phyloP scores from a whole-genome alignment of 2,113 vertebrate genomes.

The Dunckerocampus dactyliophorus region DNA sequence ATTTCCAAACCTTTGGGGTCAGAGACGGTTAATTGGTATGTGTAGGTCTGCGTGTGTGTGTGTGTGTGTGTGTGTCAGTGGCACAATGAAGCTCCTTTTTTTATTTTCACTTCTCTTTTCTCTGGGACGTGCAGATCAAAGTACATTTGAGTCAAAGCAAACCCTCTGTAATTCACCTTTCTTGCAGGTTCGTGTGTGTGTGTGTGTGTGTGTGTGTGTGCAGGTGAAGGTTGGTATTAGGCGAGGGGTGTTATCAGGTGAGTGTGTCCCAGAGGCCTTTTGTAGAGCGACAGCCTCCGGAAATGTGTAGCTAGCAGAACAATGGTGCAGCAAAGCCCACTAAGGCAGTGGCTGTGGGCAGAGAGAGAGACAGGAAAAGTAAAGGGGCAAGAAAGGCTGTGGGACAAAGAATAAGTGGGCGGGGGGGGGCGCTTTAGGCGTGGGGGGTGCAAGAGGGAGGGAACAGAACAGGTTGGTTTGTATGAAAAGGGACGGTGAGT shows the following conservation, averaged over 20 bases:
- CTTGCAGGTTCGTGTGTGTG: constrained; percentile 25
- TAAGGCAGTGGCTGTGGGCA: constrained; percentile 28
- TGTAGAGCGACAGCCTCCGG: constrained; percentile 48
- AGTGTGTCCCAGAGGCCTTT: constrained; percentile 36
- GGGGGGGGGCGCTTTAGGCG: constrained; percentile 21
- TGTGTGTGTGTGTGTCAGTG: constrained; percentile 20
- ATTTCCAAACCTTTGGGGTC: constrained; percentile 31
- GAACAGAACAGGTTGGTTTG: constrained; percentile 49
- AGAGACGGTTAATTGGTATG: constrained; percentile 44
- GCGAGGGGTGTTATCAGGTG: constrained; percentile 27
- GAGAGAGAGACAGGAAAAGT: constrained; percentile 10
- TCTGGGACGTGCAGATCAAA: not conserved
- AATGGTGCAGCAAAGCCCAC: constrained; percentile 57
- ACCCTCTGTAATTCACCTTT: constrained; percentile 37
- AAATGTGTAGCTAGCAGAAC: constrained; percentile 63
- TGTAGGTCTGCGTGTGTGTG: constrained; percentile 10
- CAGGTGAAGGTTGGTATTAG: constrained; percentile 42
- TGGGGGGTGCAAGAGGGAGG: constrained; percentile 11
- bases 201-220: constrained; percentile 21
- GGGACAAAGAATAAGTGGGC: constrained; percentile 47
- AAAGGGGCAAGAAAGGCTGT: not conserved
- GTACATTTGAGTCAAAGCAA: constrained; percentile 13
- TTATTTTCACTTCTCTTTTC: constrained; percentile 28
- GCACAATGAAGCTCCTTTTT: constrained; percentile 33
- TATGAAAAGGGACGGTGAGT: constrained; percentile 52